A percentile compares a stretch with the other conserved stretches of the same genome.
phyloP scores from a whole-genome alignment of 2,113 vertebrate species.

The Alosa alosa region DNA sequence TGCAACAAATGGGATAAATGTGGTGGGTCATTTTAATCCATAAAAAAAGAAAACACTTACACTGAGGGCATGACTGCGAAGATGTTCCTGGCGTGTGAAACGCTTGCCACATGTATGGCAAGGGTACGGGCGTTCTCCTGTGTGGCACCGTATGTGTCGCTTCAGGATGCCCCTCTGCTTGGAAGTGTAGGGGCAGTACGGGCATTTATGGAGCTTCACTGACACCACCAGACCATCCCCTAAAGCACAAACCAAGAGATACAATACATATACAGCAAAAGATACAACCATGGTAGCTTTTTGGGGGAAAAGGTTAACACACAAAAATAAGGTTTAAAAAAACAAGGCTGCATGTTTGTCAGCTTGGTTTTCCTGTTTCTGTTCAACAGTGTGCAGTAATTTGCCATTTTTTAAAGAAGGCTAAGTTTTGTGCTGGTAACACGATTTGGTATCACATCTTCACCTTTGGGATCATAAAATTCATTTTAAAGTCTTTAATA shows the following conservation, averaged over 20 bases:
- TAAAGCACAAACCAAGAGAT: conserved; percentile 55
- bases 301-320: not conserved
- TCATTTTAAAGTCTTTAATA: no score
- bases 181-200: conserved; percentile 94
- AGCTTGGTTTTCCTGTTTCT: not conserved
- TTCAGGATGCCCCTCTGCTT: conserved; percentile 98
- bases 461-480: no score
- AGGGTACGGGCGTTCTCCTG: conserved; percentile 91
- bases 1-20: no score
- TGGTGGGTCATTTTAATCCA: no score
- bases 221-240: conserved; percentile 89
- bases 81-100: conserved; percentile 94
- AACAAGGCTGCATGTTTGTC: not conserved
- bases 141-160: conserved; percentile 94
- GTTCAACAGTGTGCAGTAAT: not conserved
- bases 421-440: no score
- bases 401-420: not conserved
- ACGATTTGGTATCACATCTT: no score
- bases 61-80: conserved; percentile 87
- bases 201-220: conserved; percentile 95
- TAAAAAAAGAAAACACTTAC: conserved; percentile 64
- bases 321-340: not conserved
- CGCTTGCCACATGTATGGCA: conserved; percentile 94
- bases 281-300: not conserved
- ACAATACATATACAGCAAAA: not conserved